Evolutionary conservation across 2,888 invertebrate species (phyloP).

Genomic region (Camptogramma bilineatum): DNA sequence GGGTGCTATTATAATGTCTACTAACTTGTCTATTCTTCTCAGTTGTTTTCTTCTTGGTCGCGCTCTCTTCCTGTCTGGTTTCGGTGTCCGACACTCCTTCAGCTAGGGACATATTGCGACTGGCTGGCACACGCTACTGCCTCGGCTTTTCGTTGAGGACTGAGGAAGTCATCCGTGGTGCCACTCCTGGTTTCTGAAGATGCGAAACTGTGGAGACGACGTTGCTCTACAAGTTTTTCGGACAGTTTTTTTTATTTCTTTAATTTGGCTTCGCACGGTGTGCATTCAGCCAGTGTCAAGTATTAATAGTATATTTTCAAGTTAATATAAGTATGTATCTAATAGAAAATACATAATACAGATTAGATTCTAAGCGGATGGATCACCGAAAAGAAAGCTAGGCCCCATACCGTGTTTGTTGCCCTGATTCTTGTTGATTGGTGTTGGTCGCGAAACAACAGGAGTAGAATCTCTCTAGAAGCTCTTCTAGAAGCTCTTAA

Average conservation of each 20-base stretch:
- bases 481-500: no score
- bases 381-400: no score
- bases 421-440: no score
- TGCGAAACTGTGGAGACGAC: constrained; percentile 52
- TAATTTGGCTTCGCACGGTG: no score
- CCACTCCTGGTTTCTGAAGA: constrained; percentile 58
- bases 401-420: no score
- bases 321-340: no score
- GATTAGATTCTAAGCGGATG: no score
- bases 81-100: constrained; percentile 79
- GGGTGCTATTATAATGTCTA: neutral
- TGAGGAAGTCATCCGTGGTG: constrained; percentile 69
- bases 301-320: no score
- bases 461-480: no score
- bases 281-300: no score
- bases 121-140: constrained; percentile 60
- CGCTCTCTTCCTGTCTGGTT: constrained; percentile 50
- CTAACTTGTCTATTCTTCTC: constrained; percentile 26
- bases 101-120: constrained; percentile 80
- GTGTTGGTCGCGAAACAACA: no score
- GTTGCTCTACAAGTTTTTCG: constrained; percentile 13
- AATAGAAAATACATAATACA: no score
- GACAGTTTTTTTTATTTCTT: neutral
- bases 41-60: constrained; percentile 17
- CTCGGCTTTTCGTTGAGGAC: constrained; percentile 66